Evolutionary conservation across 2,888 invertebrate species (phyloP).

Genomic region (Elaeidobius kamerunicus): DNA sequence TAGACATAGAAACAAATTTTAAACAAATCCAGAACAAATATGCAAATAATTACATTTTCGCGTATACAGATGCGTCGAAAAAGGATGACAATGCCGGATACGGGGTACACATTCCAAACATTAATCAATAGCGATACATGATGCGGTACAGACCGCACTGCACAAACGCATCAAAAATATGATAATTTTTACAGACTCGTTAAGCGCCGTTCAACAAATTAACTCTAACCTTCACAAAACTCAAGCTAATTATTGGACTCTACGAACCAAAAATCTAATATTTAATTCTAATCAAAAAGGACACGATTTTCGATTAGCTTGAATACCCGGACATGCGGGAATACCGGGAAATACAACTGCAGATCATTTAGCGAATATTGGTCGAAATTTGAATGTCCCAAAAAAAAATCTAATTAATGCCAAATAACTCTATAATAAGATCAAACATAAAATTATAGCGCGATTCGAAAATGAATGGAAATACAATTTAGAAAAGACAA

Average conservation of each 20-base stretch:
- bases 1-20: background rate
- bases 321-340: conserved; percentile 8
- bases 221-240: background rate
- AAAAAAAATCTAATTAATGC: background rate
- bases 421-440: background rate
- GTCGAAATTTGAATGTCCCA: background rate
- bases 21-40: background rate
- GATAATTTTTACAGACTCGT: conserved; percentile 9
- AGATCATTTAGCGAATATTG: background rate
- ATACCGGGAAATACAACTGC: conserved; percentile 1
- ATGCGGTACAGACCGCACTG: background rate
- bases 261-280: background rate
- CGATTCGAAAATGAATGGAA: background rate
- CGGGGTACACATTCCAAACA: conserved; percentile 2
- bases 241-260: background rate
- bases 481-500: background rate
- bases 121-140: conserved; percentile 1
- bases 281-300: too few species aligned
- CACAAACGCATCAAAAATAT: background rate
- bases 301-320: conserved; percentile 1
- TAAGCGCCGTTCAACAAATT: conserved; percentile 6
- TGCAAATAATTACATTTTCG: background rate
- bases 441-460: background rate
- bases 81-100: background rate
- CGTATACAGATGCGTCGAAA: conserved; percentile 12